Evolutionary conservation across 2,797 vertebrate genomes (phyloP), one percentile per base, ranked within the genome.

Genomic region (Alfaro cultratus): DNA sequence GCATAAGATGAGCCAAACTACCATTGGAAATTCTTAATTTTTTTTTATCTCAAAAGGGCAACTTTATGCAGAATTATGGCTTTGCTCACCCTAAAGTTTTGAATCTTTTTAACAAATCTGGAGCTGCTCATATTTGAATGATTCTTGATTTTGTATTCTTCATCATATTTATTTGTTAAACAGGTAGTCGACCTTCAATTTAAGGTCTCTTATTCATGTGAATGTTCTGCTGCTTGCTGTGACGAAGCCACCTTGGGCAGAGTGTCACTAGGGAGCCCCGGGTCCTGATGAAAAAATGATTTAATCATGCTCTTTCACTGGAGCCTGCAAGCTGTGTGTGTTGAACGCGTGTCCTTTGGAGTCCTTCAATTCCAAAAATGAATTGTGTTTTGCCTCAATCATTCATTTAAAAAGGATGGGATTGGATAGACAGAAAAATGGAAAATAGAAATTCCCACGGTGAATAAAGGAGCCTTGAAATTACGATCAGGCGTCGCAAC

Each of bases 381-480:
- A 85, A 88, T 86, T 80, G 70, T 70, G 47, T 77, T 41, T 79
- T 83, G 43, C 60, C 84, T 88, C 49, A 76, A 75, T 87, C 73
- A 41, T 83, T 80, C 75, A 85, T 88, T 85, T 57, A 80, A n/a
- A 83, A 81, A 80, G 74, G 79, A 83, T 67, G 29, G 51, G 85
- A 91, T 76, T 47, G n/a, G 41, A 83, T 75, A 73, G 51, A 73
- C 78, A 45, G 26, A 83, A 80, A 71, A 86, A 67, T 67, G 26
- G 45, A 31, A 29, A 36, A 41, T 5, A 75, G 73, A 67, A 36
- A 75, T 71, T 45, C 55, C 74, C n/a, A 21, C 57, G 77, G 79
- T 82, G 73, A 86, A 82, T 81, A 80, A 84, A 81, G 43, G 71
- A 85, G 78, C 74, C 83, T 88, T 89, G 76, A 84, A 88, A 88